Evolutionary conservation across 2,888 invertebrate species (phyloP), one percentile per base, ranked within the genome.

Genomic region (Clanis bilineata): DNA sequence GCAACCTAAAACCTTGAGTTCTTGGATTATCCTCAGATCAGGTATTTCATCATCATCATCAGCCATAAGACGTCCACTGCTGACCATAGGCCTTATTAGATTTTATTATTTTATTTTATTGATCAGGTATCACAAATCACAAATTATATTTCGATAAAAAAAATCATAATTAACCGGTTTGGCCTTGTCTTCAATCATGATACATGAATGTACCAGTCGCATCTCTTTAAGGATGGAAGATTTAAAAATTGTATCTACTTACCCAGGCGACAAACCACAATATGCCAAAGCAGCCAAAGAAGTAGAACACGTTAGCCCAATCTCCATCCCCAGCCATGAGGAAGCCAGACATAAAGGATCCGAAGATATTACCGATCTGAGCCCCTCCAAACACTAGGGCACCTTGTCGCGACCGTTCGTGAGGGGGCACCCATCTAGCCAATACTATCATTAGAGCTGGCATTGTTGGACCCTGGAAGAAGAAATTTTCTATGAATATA

Each of bases 381-480:
- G 93, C 93, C 0, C 94, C 94, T 18, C 94, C 93, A 66, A 94
- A 94, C 2, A 94, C 93, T 21, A 94, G 73, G 0, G 94, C 93
- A 0, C 94, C 94, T 71, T 94, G 88, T 22, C 92, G 80, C 3
- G 94, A 93, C n/a, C 94, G 81, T 70, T 95, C 94, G 36, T 89
- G 84, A 0, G 93, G 93, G 0, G 94, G 94, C 0, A 93, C 93
- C 94, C 94, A 95, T 44, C 94, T 86, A 0, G 94, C 94, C 36
- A 94, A 78, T 3, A 95, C 87, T 43, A 93, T 93, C 84, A 94
- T 94, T 72, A 96, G 89, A 0, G 95, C 95, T 60, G 93, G 94
- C 88, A 95, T 96, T 1, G 96, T 96, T 1, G 96, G 95, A 32
- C 96, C 96, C 93, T 94, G 77, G 43, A 88, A 87, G 54, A 2